These are phyloP conservation scores for Liodrosophila aerea DNA, from an alignment of 2,888 invertebrate genomes.

Conservation along the genomic window DNA sequence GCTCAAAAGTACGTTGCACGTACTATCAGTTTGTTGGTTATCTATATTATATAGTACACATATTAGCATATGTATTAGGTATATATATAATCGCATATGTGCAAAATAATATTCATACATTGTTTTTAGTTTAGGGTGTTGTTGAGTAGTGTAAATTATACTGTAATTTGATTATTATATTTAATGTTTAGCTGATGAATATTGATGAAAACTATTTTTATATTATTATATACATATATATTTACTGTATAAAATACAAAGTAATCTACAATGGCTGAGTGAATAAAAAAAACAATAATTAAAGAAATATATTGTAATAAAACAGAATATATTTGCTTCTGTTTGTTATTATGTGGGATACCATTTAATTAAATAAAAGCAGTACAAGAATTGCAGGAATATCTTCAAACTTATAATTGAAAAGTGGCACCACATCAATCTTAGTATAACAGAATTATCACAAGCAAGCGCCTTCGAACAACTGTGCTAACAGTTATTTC, in stretches of 20 bases:
- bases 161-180: conserved; percentile 25
- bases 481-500: too few species aligned
- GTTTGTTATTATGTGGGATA: too few species aligned
- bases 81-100: conserved; percentile 22
- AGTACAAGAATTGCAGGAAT: too few species aligned
- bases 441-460: too few species aligned
- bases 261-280: conserved; percentile 69
- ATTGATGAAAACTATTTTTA: conserved; percentile 63
- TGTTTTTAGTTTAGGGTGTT: conserved; percentile 75
- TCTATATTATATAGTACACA: conserved; percentile 37
- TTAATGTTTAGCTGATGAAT: conserved; percentile 45
- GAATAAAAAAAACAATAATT: conserved; percentile 55
- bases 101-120: conserved; percentile 41
- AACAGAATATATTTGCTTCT: background rate
- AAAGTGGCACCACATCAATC: too few species aligned
- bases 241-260: conserved; percentile 55
- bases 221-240: conserved; percentile 47
- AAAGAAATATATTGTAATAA: background rate
- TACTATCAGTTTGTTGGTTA: conserved; percentile 53
- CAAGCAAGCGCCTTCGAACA: too few species aligned
- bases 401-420: too few species aligned
- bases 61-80: conserved; percentile 27
- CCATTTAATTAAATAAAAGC: too few species aligned
- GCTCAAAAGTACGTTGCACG: conserved; percentile 54
- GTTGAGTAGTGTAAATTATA: conserved; percentile 49